phyloP scores from a whole-genome alignment of 2,113 vertebrate species.

The Columbina picui region DNA sequence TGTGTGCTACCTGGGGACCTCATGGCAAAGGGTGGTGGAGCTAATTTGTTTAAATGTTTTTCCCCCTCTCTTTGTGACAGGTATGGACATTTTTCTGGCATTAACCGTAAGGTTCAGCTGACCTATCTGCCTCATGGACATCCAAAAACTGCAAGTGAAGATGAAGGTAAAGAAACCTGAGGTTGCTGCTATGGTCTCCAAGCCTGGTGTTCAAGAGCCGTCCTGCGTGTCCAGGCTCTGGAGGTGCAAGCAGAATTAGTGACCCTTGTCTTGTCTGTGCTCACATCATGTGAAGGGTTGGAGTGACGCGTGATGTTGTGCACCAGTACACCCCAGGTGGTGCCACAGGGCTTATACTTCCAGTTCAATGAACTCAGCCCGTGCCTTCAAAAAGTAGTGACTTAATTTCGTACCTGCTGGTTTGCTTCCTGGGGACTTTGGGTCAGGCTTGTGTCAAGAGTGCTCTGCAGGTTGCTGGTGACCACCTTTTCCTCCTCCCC shows the following conservation, averaged over 20 bases:
- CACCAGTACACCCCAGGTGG: not conserved
- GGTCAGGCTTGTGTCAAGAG: not conserved
- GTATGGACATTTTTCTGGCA: slow-evolving; percentile 99
- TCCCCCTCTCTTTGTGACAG: slow-evolving; percentile 62
- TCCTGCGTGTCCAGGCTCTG: not conserved
- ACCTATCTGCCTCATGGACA: slow-evolving; percentile 94
- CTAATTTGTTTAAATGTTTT: not conserved
- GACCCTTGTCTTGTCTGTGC: not conserved
- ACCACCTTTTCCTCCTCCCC: not conserved
- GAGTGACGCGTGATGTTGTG: not conserved
- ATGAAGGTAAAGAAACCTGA: slow-evolving; percentile 83
- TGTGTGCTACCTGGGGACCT: not conserved
- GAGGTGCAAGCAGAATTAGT: not conserved
- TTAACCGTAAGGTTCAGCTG: slow-evolving; percentile 97
- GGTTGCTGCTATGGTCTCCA: not conserved
- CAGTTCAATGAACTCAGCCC: not conserved
- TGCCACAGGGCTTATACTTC: not conserved
- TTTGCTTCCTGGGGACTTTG: not conserved
- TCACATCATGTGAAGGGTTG: not conserved
- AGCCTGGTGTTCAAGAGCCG: not conserved
- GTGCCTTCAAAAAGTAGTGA: not conserved
- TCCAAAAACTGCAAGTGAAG: slow-evolving; percentile 91
- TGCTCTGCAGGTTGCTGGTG: not conserved
- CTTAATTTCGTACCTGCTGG: not conserved
- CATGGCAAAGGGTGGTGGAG: not conserved